A percentile compares a stretch with the other conserved stretches of the same genome.
Evolutionary conservation across 2,113 vertebrate species (phyloP).

Genomic region (Circaetus gallicus): DNA sequence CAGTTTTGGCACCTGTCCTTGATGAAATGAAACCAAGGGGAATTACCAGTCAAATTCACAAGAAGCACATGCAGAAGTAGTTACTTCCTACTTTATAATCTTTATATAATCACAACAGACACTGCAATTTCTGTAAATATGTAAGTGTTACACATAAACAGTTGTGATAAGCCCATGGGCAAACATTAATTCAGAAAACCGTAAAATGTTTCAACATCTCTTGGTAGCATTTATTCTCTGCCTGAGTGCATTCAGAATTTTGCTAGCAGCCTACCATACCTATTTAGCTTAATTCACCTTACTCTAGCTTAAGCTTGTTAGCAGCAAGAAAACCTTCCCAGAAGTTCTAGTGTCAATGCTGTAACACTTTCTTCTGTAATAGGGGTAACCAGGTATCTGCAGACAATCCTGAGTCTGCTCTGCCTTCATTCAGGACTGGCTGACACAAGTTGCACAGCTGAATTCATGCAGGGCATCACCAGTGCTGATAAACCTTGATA

Average conservation of each 20-base stretch:
- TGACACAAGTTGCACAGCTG: not conserved
- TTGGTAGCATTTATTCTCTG: not conserved
- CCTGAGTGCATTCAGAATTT: not conserved
- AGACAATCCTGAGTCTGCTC: not conserved
- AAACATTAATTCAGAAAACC: not conserved
- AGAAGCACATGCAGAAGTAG: not conserved
- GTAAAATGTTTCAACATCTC: not conserved
- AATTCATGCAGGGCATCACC: not conserved
- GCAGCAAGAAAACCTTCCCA: not conserved
- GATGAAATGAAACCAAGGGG: not conserved
- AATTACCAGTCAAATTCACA: not conserved
- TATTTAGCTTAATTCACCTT: not conserved
- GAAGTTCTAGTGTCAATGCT: not conserved
- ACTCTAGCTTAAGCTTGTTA: not conserved
- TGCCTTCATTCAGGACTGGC: not conserved
- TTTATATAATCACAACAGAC: not conserved
- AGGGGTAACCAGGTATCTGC: not conserved
- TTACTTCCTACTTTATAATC: not conserved
- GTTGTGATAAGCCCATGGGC: not conserved
- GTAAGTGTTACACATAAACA: not conserved
- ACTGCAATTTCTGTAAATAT: not conserved
- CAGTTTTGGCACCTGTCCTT: not conserved
- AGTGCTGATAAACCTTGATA: fast-evolving
- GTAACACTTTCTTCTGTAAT: not conserved
- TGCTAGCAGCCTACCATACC: not conserved